Conservation (phyloP, 1,140 invertebrate species). For the Drosophila sturtevanti region DNA sequence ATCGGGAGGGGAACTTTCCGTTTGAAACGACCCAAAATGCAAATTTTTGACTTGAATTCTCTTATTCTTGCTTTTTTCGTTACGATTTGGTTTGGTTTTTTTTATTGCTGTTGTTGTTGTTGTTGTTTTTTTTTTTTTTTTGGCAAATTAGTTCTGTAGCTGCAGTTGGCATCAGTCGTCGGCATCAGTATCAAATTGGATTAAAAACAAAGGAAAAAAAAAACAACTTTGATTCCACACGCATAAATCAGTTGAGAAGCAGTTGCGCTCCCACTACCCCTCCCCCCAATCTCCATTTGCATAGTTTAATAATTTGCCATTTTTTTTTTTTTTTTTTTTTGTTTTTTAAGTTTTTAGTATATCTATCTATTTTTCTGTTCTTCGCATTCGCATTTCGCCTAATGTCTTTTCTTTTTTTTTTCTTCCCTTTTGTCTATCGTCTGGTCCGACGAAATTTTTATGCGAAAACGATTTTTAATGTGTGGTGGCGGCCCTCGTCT, state of each 20-base stretch:
- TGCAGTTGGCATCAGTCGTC: conserved; percentile 20
- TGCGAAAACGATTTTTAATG: conserved; percentile 47
- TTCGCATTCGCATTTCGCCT: conserved; percentile 6
- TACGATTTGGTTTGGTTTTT: too few species aligned
- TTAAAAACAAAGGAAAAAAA: conserved; percentile 12
- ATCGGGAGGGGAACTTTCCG: conserved; percentile 29
- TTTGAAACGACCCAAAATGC: conserved; percentile 61
- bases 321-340: conserved; percentile 3
- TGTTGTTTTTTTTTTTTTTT: background rate
- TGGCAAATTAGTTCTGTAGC: conserved; percentile 10
- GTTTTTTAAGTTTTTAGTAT: conserved; percentile 7
- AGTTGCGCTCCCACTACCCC: background rate
- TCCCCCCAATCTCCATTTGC: conserved; percentile 49
- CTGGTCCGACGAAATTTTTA: conserved; percentile 19
- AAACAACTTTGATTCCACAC: background rate
- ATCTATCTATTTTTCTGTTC: background rate
- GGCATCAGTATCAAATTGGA: conserved; percentile 12
- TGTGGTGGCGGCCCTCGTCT: conserved; percentile 22
- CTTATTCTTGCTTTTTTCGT: background rate
- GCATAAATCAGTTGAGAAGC: conserved; percentile 51
- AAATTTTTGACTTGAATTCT: conserved; percentile 50
- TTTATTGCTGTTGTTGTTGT: too few species aligned
- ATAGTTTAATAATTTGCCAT: conserved; percentile 71
- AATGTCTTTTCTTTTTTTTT: conserved; percentile 36
- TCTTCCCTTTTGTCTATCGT: conserved; percentile 31